phyloP scores from a whole-genome alignment of 2,113 vertebrate species.

The Mionectes macconnelli region DNA sequence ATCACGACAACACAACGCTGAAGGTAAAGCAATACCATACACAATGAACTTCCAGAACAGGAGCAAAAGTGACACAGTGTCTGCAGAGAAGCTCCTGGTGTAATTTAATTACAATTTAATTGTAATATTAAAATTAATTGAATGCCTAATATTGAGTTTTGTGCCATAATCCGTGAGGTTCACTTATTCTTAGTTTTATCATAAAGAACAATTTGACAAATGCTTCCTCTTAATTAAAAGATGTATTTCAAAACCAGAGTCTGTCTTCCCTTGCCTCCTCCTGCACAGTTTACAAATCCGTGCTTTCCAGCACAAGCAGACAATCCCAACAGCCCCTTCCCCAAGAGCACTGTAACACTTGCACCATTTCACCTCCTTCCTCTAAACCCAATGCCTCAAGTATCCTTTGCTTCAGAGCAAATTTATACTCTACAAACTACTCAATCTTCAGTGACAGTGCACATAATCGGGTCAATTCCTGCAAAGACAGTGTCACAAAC shows the following conservation, averaged over 20 bases:
- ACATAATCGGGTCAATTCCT: background rate
- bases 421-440: background rate
- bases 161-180: background rate
- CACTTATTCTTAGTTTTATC: background rate
- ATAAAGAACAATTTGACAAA: background rate
- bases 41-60: background rate
- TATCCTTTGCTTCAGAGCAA: background rate
- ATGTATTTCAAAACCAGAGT: background rate
- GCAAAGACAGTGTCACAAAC: background rate
- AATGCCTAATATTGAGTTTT: background rate
- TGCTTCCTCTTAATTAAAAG: background rate
- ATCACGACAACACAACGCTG: background rate
- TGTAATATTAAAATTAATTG: background rate
- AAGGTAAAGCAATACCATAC: background rate
- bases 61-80: background rate
- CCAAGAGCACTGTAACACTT: background rate
- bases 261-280: too few relatives aligned
- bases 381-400: background rate
- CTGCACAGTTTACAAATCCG: accelerated
- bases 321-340: background rate
- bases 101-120: background rate
- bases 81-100: background rate
- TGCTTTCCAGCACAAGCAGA: background rate
- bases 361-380: background rate
- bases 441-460: background rate